These are phyloP conservation scores for Vollenhovia emeryi DNA, from an alignment of 1,140 invertebrate genomes.

Conservation along the genomic window DNA sequence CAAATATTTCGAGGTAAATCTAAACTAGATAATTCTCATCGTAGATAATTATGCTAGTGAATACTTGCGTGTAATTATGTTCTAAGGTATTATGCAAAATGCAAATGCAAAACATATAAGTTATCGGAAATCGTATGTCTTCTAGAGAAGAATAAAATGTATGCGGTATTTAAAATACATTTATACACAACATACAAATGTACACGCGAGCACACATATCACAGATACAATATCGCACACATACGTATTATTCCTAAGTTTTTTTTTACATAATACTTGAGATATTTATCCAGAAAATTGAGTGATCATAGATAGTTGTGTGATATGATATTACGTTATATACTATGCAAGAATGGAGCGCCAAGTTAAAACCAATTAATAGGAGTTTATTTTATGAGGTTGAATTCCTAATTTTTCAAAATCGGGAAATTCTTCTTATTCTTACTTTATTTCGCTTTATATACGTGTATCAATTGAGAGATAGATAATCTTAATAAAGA, in stretches of 20 bases:
- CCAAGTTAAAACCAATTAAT: not conserved
- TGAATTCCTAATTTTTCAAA: not conserved
- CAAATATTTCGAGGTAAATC: not conserved
- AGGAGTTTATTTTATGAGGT: not conserved
- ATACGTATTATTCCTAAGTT: constrained; percentile 6
- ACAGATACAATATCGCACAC: constrained; percentile 39
- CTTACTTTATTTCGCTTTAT: constrained; percentile 12
- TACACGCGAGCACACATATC: constrained; percentile 26
- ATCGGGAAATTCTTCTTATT: not conserved
- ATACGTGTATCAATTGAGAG: constrained; percentile 2
- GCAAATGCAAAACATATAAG: constrained; percentile 12
- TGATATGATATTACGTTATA: constrained; percentile 3
- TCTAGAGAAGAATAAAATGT: constrained; percentile 13
- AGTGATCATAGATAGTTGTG: constrained; percentile 1
- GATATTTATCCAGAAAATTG: constrained; percentile 1
- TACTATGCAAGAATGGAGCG: not conserved
- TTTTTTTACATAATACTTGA: constrained; percentile 19
- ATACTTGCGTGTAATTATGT: constrained; percentile 29
- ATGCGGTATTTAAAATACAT: constrained; percentile 17
- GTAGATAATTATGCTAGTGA: constrained; percentile 22
- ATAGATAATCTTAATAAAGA: constrained; percentile 45
- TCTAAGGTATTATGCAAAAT: constrained; percentile 41
- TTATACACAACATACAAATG: constrained; percentile 29
- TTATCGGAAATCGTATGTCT: constrained; percentile 12
- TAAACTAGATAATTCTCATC: constrained; percentile 21